Evolutionary conservation across 2,888 invertebrate species (phyloP).

Genomic region (Eucriotettix oculatus): DNA sequence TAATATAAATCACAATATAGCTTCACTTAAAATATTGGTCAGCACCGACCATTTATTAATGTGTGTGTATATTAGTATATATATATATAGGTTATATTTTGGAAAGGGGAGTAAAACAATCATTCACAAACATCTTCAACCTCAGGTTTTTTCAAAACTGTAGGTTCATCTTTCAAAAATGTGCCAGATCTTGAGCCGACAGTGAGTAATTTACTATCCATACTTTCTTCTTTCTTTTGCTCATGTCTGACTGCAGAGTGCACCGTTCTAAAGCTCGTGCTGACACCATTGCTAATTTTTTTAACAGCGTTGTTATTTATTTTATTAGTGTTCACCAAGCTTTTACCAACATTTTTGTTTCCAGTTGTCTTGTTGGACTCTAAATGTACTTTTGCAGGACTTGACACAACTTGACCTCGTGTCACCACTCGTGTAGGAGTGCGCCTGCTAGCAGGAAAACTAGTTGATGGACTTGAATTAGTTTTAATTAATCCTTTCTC

Average conservation of each 20-base stretch:
- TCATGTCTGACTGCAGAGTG: constrained; percentile 12
- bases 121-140: constrained; percentile 11
- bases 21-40: too few species aligned
- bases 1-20: too few species aligned
- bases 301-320: constrained; percentile 4
- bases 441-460: constrained; percentile 1
- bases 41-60: too few species aligned
- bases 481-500: constrained; percentile 2
- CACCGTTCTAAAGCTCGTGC: constrained; percentile 3
- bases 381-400: constrained; percentile 2
- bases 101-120: background rate
- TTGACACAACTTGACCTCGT: constrained; percentile 1
- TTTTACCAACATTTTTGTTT: background rate
- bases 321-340: constrained; percentile 1
- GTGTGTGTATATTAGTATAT: too few species aligned
- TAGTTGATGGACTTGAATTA: constrained; percentile 1
- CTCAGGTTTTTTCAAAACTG: constrained; percentile 33
- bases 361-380: background rate
- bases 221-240: constrained; percentile 16
- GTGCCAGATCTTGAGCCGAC: constrained; percentile 47
- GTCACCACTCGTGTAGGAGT: constrained; percentile 1
- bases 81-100: too few species aligned
- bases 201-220: constrained; percentile 24
- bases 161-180: constrained; percentile 59
- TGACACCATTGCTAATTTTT: constrained; percentile 2